Evolutionary conservation across 2,888 invertebrate genomes (phyloP), one percentile per base, ranked within the genome.

Genomic region (Cataglyphis livida): DNA sequence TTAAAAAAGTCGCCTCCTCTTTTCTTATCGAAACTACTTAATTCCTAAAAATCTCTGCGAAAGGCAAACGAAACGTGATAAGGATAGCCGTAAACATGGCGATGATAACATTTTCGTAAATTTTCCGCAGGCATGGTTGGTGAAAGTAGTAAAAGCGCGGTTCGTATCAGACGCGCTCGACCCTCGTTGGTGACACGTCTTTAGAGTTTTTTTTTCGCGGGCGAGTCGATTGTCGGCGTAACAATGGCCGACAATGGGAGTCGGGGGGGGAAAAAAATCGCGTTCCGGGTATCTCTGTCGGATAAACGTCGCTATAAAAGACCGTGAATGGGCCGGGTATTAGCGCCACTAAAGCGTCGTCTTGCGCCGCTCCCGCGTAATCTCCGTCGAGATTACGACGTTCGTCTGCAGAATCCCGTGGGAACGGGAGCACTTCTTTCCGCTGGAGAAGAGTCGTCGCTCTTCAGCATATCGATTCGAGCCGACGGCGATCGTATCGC

Each of bases 381-480:
- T 89, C 87, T 89, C 83, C 59, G 73, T 64, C 59, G 62, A 89
- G 89, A 87, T 89, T 87, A 86, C 85, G 85, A 83, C 82, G 62
- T 83, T 79, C 84, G 54, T 85, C 78, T 73, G 57, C 44, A 62
- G 68, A 51, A 66, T 70, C 68, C 84, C 65, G 38, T 44, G 78
- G 64, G 76, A 78, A 68, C 44, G 32, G 44, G 44, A 44, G 18
- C 68, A 32, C 35, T 61, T 35, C 44, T 68, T 41, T 21, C 25
- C 59, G 32, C 59, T 59, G 32, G 12, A 18, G 59, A 70, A 79
- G 25, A 70, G 25, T 35, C 59, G 59, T 25, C 21, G 44, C 78
- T 70, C 59, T 61, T 79, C 78, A 70, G 44, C 78, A 48, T 79
- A 70, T 79, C 59, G 70, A 79, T 68, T 79, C 35, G 10, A 18